Base-by-base conservation (phyloP, 2,888 invertebrate genomes). In the Pristionchus japonicus region DNA sequence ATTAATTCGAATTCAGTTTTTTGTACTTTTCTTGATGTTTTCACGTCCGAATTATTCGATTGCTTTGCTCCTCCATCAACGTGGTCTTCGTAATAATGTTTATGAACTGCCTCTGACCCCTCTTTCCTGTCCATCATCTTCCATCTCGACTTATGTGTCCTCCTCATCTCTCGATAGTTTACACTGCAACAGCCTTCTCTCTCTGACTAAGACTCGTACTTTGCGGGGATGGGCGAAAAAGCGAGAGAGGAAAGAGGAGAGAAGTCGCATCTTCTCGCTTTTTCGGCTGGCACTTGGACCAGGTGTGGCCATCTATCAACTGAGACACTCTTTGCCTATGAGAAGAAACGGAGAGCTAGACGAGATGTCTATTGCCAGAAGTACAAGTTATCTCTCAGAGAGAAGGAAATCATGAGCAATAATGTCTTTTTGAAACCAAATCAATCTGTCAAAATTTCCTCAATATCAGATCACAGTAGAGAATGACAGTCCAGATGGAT, bases 171-270 rank as follows among this genome's bases (percentile, higher is more conserved):
- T n/a, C 6, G 37, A 70, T 70, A 70, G 70, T 70, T 70, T 70
- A 70, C 70, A 70, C 37, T 34, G 37, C 70, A 70, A 70, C 37
- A 70, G 70, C 61, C 67, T 64, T 37, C 70, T 70, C 70, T 37
- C 70, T 70, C 6, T 34, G 70, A 77, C 77, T 77, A 77, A 77
- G 77, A 43, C 77, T 74, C 77, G 77, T 77, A 77, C 77, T 77
- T 77, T 77, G 77, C 77, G 77, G 77, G 77, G 43, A 43, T 15
- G 13, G 77, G 43, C 20, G 77, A 77, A 77, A 77, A 77, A 77
- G 77, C 47, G 70, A 40, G 31, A 40, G 40, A 17, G n/a, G 77
- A 77, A 27, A 13, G 34, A 47, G 43, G 43, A 43, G 77, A 77
- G 77, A 77, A 77, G 77, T 70, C 47, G 43, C 40, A 15, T 77